Conservation (phyloP, 2,888 invertebrate species). For the Ptychoptera contaminata region DNA sequence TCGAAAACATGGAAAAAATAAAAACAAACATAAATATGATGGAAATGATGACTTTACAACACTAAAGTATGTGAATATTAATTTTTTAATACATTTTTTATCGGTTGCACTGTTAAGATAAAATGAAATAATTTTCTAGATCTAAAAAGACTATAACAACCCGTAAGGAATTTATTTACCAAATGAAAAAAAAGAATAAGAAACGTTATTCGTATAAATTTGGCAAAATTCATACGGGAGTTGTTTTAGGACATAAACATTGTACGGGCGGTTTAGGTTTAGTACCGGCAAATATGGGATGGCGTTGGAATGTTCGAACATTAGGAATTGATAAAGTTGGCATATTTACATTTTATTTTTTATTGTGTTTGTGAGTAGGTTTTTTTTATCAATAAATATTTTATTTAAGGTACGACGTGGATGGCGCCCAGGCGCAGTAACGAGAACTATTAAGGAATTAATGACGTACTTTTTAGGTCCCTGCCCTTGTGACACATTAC, state of each 20-base stretch:
- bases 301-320: conserved; percentile 40
- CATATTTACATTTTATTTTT: no score
- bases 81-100: no score
- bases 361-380: neutral
- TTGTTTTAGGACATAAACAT: conserved; percentile 37
- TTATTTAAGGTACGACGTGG: conserved; percentile 13
- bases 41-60: no score
- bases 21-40: no score
- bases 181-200: neutral
- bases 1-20: no score
- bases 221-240: conserved; percentile 21
- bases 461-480: conserved; percentile 26
- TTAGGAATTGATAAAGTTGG: conserved; percentile 10
- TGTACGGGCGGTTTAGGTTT: conserved; percentile 36
- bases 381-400: neutral
- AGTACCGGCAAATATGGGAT: conserved; percentile 50
- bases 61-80: no score
- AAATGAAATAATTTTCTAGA: no score
- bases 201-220: conserved; percentile 4
- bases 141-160: no score
- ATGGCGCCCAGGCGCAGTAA: conserved; percentile 27
- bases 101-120: no score
- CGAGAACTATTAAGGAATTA: conserved; percentile 23
- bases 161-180: neutral
- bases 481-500: conserved; percentile 23